Conservation (phyloP, 2,113 vertebrate species). For the Calyptomena viridis region DNA sequence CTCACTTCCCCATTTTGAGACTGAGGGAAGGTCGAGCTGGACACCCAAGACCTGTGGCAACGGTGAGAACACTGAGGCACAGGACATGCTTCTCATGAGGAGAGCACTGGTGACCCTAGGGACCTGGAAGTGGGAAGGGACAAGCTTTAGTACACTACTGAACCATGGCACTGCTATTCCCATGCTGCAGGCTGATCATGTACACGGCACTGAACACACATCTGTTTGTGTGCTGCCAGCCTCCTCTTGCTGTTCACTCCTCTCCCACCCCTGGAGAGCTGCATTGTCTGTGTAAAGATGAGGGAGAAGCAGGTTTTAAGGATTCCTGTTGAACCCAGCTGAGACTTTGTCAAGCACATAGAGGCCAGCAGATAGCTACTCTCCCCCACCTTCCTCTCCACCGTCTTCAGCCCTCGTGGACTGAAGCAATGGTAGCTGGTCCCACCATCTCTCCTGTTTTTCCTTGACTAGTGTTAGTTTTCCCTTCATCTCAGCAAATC, state of each 20-base stretch:
- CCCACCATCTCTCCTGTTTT: background rate
- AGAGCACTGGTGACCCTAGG: fast-evolving
- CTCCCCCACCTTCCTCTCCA: background rate
- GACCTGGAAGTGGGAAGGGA: background rate
- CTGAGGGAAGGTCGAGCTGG: background rate
- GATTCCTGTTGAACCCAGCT: background rate
- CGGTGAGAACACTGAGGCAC: background rate
- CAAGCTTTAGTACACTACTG: background rate
- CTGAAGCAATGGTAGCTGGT: background rate
- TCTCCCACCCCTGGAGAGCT: background rate
- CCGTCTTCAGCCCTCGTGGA: background rate
- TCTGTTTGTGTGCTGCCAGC: background rate
- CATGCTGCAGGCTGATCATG: background rate
- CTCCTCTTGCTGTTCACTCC: background rate
- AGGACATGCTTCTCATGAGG: background rate
- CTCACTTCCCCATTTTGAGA: background rate
- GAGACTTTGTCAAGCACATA: background rate
- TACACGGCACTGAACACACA: background rate
- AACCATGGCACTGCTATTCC: background rate
- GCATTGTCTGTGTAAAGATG: background rate
- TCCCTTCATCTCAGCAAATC: background rate
- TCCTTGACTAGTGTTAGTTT: background rate
- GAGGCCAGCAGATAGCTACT: background rate
- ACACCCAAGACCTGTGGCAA: background rate
- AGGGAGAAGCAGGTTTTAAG: background rate